Evolutionary conservation across 2,888 invertebrate genomes (phyloP), one percentile per base, ranked within the genome.

Genomic region (Polydesmus complanatus): DNA sequence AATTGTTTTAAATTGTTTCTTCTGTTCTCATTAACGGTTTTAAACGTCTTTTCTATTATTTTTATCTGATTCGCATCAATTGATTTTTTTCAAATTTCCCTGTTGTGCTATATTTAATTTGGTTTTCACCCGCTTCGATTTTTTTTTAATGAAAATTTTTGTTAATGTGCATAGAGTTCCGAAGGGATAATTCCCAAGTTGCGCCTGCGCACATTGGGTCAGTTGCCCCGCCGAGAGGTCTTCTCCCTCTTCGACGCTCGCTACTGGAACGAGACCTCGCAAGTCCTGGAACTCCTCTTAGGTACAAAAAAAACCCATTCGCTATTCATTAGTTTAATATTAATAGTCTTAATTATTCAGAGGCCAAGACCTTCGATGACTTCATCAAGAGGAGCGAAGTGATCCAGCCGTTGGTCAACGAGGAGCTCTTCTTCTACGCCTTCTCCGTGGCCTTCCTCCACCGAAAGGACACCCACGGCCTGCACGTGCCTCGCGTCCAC

Each of bases 381-480:
- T 56, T 56, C 47, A 56, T 56, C 21, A 47, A 56, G 8, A 22
- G 11, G 11, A 18, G 22, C 22, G 84, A 82, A 78, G 78, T 84
- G 27, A 49, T 64, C 25, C 82, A 85, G 58, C 84, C 84, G 66
- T 81, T 84, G 48, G 74, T 88, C 5, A 91, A 91, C 73, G 83
- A 88, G 0, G 83, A 84, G 66, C 73, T 91, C 65, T 91, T 86
- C 75, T 84, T 87, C 73, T 90, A 89, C 71, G 81, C 83, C 53
- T 80, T 82, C 48, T 83, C 87, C 0, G 86, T 89, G 8, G 85
- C 86, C 0, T 73, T 89, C 22, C 78, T 86, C 68, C 87, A 88
- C 75, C 80, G 86, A 11, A 72, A 74, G 0, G 87, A 88, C 70
- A 86, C 86, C 1, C 81, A 81, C 68, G 80, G 83, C 54, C 69